Base-by-base conservation (phyloP, 2,888 invertebrate genomes). In the Strigamia maritima region DNA sequence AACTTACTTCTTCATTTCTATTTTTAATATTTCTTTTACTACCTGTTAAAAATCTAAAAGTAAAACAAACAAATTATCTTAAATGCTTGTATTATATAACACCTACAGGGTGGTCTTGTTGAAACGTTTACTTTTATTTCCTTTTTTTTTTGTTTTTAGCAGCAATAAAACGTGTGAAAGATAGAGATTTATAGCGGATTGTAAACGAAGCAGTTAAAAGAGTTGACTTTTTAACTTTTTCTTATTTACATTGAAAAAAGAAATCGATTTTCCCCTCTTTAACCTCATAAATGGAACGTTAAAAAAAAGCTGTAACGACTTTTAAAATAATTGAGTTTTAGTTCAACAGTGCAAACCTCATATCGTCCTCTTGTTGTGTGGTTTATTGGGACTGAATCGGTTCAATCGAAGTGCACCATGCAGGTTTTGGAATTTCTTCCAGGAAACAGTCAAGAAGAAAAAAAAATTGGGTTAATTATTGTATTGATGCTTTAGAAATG, bases 161-260 rank as follows among this genome's bases (percentile, higher is more conserved):
- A 1, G 70, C n/a, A 70, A n/a, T 70, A 70, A 70, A 28, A 70
- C 35, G 35, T 35, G 28, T 16, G 70, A 12, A 26, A 70, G 28
- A 70, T 14, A 70, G 28, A 70, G 70, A 70, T 70, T 70, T 70
- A 70, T 7, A 70, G 70, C 70, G 4, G 26, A 26, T 70, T 70
- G 70, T 70, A 70, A 70, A 70, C 28, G 70, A 26, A 70, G 70
- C 70, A 70, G 70, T 70, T 70, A 70, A 65, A n/a, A 70, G 70
- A 70, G 16, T 49, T 19, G 49, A 49, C 49, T 49, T 49, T 49
- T 49, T 35, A 49, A 49, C 60, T 65, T 70, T 70, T 70, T 28
- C 70, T 70, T 70, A 70, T 70, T 70, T 70, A 70, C 70, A 70
- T 70, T 28, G 70, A 70, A 3, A 22, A 22, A 19, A 19, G 12